phyloP scores from a whole-genome alignment of 2,113 vertebrate species.

The Callopanchax toddi region DNA sequence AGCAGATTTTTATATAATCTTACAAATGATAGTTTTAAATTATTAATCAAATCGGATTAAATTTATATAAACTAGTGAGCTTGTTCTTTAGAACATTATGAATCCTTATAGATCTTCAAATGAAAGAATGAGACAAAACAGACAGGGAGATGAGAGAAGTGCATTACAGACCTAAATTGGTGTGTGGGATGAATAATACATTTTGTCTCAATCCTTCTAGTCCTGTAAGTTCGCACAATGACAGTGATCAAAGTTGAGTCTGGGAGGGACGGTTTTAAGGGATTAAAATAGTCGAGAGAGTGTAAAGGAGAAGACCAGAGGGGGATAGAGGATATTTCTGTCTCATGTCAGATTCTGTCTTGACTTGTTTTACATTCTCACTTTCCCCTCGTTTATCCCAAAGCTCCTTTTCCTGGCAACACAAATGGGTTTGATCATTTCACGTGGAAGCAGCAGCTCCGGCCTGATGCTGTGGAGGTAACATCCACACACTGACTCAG shows the following conservation, averaged over 20 bases:
- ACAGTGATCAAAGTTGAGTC: constrained; percentile 79
- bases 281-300: constrained; percentile 69
- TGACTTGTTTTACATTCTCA: constrained; percentile 77
- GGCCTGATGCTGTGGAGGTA: constrained; percentile 27
- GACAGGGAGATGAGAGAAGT: constrained; percentile 70
- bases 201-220: constrained; percentile 68
- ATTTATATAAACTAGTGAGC: constrained; percentile 2
- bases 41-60: constrained; percentile 3
- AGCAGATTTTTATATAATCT: background rate
- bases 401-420: constrained; percentile 50
- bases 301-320: constrained; percentile 60
- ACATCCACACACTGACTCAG: background rate
- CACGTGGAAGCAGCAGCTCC: constrained; percentile 58
- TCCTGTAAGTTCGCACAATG: constrained; percentile 71
- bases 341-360: constrained; percentile 74
- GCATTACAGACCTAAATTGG: constrained; percentile 66
- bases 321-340: constrained; percentile 59
- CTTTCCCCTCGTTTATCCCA: constrained; percentile 59
- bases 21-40: background rate
- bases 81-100: constrained; percentile 18
- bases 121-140: constrained; percentile 56
- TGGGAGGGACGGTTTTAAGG: constrained; percentile 67
- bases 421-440: constrained; percentile 61
- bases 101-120: constrained; percentile 28
- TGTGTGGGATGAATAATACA: constrained; percentile 73